Evolutionary conservation across 2,888 invertebrate species (phyloP), one percentile per base, ranked within the genome.

Genomic region (Phymatocera aterrima): DNA sequence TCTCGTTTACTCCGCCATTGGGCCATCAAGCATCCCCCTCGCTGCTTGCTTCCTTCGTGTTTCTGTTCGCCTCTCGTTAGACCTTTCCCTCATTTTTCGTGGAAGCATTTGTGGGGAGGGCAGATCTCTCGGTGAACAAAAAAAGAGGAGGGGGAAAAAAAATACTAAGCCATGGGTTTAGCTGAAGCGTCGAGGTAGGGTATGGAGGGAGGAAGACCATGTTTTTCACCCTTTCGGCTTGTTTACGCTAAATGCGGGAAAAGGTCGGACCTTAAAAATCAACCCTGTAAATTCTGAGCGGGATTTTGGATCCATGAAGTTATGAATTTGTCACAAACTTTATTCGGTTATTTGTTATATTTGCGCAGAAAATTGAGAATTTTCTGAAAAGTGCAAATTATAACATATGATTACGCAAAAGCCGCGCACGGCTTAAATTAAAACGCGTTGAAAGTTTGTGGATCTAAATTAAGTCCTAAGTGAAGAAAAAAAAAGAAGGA

Each of bases 141-240:
- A 60, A 24, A 28, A 24, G 5, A 60, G 15, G 28, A 28, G 15
- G 10, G 28, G 28, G 8, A 37, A 64, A 28, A 68, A 43, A 68
- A 43, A 68, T 46, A 68, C 68, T 43, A 68, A 68, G 68, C 68
- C 10, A 18, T 46, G 43, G n/a, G 43, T 68, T 68, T 68, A 68
- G 68, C 43, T 8, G 34, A 31, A 46, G 12, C 68, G n/a, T n/a
- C n/a, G n/a, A n/a, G n/a, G n/a, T n/a, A n/a, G n/a, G n/a, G n/a
- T n/a, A n/a, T n/a, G n/a, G n/a, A n/a, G n/a, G n/a, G n/a, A 46
- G 46, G 68, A 46, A 43, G 24, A 68, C 68, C 46, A 15, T 68
- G 68, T 68, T 68, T 72, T 72, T 72, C 72, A 72, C 21, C 31
- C 72, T 40, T 68, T 46, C 68, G 46, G 15, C 68, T 43, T 68